Base-by-base conservation (phyloP, 2,888 invertebrate genomes). In the Halictus ligatus region DNA sequence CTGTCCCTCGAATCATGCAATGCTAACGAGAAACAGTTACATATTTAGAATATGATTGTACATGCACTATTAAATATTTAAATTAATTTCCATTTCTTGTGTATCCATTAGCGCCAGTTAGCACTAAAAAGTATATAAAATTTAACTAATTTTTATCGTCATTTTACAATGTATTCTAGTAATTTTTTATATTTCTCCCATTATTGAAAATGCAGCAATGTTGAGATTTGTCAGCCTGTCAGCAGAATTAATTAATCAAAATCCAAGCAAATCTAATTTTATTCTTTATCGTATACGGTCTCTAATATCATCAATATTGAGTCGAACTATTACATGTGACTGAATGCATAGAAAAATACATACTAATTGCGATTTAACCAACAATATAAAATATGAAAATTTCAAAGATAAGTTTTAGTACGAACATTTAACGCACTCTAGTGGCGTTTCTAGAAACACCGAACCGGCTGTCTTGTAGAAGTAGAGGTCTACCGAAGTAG, bases 401-500 rank as follows among this genome's bases (percentile, higher is more conserved):
- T 58, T 25, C 18, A 78, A 75, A 58, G 54, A 74, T 35, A 77
- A 13, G 60, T 67, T 86, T 78, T 85, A 8, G 64, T 75, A 50
- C 29, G 58, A 72, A 85, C 13, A 18, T 78, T 46, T 78, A 69
- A 75, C 58, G 75, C 83, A 75, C 86, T 86, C 87, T 87, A 60
- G 86, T 18, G 86, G 73, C 40, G n/a, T 60, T 40, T 80, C 18
- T 54, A 21, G 78, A 78, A 86, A 74, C 72, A 73, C 50, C 13
- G 18, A 78, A 87, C 81, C 81, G 87, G 84, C 83, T 82, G 81
- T 88, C 81, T 78, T 50, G 83, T 83, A 84, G 83, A 79, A 80
- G 79, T 86, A 84, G 88, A 82, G 78, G 86, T 86, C 86, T 84
- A 80, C 77, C 40, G 86, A 86, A 86, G 81, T 86, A 86, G 80